Percentiles rank a stretch among this genome's conserved stretches.
Conservation (phyloP, 2,888 invertebrate species). For the Stenoptilia bipunctidactyla region DNA sequence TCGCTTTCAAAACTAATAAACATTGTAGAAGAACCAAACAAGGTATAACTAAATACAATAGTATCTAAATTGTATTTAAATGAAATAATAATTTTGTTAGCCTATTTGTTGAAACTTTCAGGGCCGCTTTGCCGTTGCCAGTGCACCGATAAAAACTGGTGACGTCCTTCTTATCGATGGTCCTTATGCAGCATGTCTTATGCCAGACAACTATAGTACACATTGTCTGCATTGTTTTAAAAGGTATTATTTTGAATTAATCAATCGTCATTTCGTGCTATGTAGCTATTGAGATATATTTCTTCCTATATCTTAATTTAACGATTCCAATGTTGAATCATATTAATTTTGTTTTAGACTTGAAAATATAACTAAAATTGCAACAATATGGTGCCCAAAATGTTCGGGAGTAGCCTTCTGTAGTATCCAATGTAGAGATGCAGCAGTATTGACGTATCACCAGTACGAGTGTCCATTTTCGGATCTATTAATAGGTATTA, state of each 20-base stretch:
- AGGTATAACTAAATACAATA: no score
- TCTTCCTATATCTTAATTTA: no score
- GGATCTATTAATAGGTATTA: slow-evolving; percentile 79
- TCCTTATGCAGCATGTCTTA: slow-evolving; percentile 80
- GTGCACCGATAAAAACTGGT: slow-evolving; percentile 73
- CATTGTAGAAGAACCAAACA: slow-evolving; percentile 69
- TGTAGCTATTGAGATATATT: no score
- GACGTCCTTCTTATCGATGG: slow-evolving; percentile 79
- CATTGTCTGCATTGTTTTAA: slow-evolving; percentile 86
- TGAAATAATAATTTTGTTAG: neutral
- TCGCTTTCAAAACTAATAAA: slow-evolving; percentile 73
- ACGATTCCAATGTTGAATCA: no score
- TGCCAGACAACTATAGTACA: slow-evolving; percentile 80
- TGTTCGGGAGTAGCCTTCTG: slow-evolving; percentile 87
- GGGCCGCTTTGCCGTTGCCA: slow-evolving; percentile 81
- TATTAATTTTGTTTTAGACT: slow-evolving; percentile 24
- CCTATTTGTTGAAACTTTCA: slow-evolving; percentile 21
- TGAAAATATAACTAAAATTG: slow-evolving; percentile 38
- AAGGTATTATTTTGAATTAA: slow-evolving; percentile 71
- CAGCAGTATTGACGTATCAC: slow-evolving; percentile 77
- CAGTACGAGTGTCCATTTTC: slow-evolving; percentile 80
- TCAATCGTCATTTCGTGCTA: no score
- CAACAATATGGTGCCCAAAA: slow-evolving; percentile 78
- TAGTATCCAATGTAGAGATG: slow-evolving; percentile 73
- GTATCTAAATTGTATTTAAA: neutral